Percentiles rank a stretch among this genome's conserved stretches.
These are phyloP conservation scores for Nomia melanderi DNA, from an alignment of 1,140 invertebrate genomes.

Conservation along the genomic window DNA sequence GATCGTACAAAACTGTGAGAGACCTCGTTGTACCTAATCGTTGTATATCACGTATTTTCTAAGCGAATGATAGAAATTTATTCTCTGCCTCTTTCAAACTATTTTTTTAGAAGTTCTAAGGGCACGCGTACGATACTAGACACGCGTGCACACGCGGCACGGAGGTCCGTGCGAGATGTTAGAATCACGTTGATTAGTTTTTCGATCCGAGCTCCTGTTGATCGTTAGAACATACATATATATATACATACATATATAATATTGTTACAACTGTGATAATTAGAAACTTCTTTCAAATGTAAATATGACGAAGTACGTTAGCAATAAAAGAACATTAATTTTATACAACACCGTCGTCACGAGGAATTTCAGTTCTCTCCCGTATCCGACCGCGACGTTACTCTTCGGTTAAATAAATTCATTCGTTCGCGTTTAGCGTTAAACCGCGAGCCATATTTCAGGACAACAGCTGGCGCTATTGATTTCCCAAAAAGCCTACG, in stretches of 20 bases:
- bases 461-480: no score
- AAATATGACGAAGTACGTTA: constrained; percentile 14
- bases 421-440: no score
- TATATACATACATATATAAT: neutral
- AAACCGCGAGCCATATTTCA: no score
- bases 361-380: neutral
- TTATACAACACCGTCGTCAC: constrained; percentile 20
- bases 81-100: neutral
- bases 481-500: no score
- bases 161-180: neutral
- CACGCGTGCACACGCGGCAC: neutral
- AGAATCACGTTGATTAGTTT: neutral
- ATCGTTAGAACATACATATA: constrained; percentile 18
- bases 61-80: constrained; percentile 5
- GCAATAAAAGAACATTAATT: constrained; percentile 40
- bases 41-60: neutral
- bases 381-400: no score
- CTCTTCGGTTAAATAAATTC: no score
- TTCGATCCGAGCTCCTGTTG: neutral
- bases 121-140: no score
- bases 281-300: constrained; percentile 12
- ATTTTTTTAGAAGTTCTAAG: constrained; percentile 26
- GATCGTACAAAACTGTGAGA: neutral
- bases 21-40: neutral
- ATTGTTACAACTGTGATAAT: constrained; percentile 35